These are phyloP conservation scores for Oegoconia quadripuncta DNA, from an alignment of 2,888 invertebrate genomes.

Conservation along the genomic window DNA sequence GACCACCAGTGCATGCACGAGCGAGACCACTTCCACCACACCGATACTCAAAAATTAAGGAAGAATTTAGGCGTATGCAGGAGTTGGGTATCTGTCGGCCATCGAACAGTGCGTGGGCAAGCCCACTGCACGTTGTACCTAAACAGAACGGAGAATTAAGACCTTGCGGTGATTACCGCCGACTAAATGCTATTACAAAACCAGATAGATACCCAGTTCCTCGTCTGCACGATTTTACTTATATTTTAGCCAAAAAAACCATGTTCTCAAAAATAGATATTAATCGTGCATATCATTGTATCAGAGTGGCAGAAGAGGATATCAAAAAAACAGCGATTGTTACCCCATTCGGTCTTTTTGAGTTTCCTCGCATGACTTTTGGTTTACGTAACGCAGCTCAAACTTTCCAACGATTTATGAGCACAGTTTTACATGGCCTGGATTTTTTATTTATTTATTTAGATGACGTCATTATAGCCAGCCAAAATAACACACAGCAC, in stretches of 20 bases:
- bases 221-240: slow-evolving; percentile 3
- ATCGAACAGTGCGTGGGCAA: slow-evolving; percentile 11
- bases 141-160: slow-evolving; percentile 1
- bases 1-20: neutral
- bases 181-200: slow-evolving; percentile 8
- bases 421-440: slow-evolving; percentile 15
- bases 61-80: slow-evolving; percentile 2
- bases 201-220: slow-evolving; percentile 7
- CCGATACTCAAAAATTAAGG: slow-evolving; percentile 1
- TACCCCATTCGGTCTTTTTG: slow-evolving; percentile 10
- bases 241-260: neutral
- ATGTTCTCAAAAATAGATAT: slow-evolving; percentile 1
- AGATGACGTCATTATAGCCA: slow-evolving; percentile 35
- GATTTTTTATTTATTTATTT: slow-evolving; percentile 26
- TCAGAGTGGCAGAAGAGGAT: slow-evolving; percentile 1
- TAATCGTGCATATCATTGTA: slow-evolving; percentile 3
- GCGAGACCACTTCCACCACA: neutral
- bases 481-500: slow-evolving; percentile 6
- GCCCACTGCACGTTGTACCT: too few species aligned
- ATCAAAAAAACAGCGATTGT: slow-evolving; percentile 7
- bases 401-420: too few species aligned
- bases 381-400: too few species aligned
- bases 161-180: neutral
- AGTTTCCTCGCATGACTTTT: too few species aligned
- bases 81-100: slow-evolving; percentile 15